Evolutionary conservation across 2,888 invertebrate genomes (phyloP).

Genomic region (Endomychus coccineus): DNA sequence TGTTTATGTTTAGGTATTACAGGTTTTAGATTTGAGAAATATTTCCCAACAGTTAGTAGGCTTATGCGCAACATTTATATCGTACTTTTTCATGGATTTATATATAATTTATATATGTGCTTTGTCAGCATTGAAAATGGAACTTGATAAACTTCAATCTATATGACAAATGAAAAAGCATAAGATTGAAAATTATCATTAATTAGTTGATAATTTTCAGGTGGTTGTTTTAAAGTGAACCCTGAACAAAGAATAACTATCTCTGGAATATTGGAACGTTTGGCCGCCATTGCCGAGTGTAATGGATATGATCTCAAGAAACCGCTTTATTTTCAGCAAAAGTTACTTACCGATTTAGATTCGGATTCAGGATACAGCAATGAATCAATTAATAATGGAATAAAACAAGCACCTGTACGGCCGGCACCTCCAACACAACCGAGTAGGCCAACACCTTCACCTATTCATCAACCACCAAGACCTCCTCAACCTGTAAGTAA

Average conservation of each 20-base stretch:
- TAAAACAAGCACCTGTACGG: conserved; percentile 32
- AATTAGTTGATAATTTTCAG: too few species aligned
- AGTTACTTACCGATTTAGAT: conserved; percentile 44
- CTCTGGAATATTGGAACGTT: conserved; percentile 70
- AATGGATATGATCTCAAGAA: conserved; percentile 75
- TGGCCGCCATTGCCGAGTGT: conserved; percentile 84
- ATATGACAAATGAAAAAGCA: too few species aligned
- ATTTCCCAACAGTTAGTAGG: too few species aligned
- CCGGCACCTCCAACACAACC: conserved; percentile 32
- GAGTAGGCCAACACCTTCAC: conserved; percentile 26
- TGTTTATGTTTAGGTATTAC: too few species aligned
- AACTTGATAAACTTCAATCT: too few species aligned
- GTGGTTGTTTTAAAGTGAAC: conserved; percentile 73
- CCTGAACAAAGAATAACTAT: conserved; percentile 76
- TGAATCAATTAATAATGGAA: conserved; percentile 27
- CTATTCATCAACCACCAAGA: conserved; percentile 27
- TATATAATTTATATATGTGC: too few species aligned
- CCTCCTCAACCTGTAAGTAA: conserved; percentile 20
- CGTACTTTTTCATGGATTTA: too few species aligned
- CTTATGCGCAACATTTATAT: too few species aligned
- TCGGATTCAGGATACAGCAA: conserved; percentile 26
- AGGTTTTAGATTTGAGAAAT: too few species aligned
- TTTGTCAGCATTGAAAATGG: too few species aligned
- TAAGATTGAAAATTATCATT: not conserved
- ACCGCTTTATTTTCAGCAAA: conserved; percentile 55